Evolutionary conservation across 2,888 invertebrate genomes (phyloP), one percentile per base, ranked within the genome.

Genomic region (Platynereis dumerilii): DNA sequence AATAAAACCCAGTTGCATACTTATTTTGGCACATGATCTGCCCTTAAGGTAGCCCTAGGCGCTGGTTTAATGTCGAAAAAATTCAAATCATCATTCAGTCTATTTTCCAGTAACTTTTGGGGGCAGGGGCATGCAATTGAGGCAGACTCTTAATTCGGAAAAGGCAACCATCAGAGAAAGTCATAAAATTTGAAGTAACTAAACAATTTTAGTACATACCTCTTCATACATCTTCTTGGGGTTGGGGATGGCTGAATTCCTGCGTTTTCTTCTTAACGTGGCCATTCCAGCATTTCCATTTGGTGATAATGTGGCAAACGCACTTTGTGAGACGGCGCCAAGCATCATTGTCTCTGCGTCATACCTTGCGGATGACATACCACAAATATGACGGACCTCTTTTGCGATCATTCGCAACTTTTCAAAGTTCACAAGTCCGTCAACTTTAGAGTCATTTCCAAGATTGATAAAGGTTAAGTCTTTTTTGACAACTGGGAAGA

Each of bases 191-290:
- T n/a, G n/a, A n/a, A n/a, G n/a, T n/a, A n/a, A n/a, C n/a, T n/a
- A n/a, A n/a, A n/a, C n/a, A n/a, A 48, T 48, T n/a, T 20, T n/a
- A 57, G 17, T 57, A 22, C 74, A 72, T 69, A 87, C 87, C 87
- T 97, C 96, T 85, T 97, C 97, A 84, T 95, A 97, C 96, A 97
- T 96, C 85, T 96, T 96, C 86, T 96, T 96, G 60, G 94, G 93
- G 85, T 97, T 96, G 2, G 93, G 94, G 91, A 34, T 92, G 89
- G 0, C 69, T 5, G 80, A 81, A 5, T 73, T 94, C 91, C 82
- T 94, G 92, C 79, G 67, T 56, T 76, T 77, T 28, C 79, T 73
- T 58, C 79, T 78, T 63, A 81, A 73, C 2, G 81, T 81, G 26
- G 80, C 78, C 64, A 81, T 75, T 27, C 79, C 78, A 2, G 79